Percentiles rank a stretch among this genome's conserved stretches.
phyloP scores from a whole-genome alignment of 2,113 vertebrate species.

The Oryzias melastigma region DNA sequence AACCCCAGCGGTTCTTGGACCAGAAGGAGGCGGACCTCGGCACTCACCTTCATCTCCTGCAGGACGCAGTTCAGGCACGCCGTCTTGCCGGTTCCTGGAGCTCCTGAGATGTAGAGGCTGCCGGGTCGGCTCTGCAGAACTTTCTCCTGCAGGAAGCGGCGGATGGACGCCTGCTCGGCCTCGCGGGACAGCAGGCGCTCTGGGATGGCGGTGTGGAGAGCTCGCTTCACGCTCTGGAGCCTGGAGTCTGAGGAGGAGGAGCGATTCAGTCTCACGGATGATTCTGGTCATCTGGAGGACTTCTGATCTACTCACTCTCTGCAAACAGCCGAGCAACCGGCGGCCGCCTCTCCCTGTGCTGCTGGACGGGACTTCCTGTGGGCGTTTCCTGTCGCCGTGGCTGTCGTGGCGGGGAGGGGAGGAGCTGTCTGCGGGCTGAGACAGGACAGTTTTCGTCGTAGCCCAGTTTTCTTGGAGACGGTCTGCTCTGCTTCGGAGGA shows the following conservation, averaged over 20 bases:
- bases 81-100: constrained; percentile 92
- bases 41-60: constrained; percentile 82
- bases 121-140: constrained; percentile 73
- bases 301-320: constrained; percentile 75
- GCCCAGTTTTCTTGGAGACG: constrained; percentile 72
- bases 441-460: constrained; percentile 73
- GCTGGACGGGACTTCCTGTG: constrained; percentile 4
- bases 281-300: not conserved
- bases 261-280: not conserved
- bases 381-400: constrained; percentile 62
- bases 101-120: constrained; percentile 93
- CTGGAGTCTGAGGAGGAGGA: constrained; percentile 72
- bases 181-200: constrained; percentile 85
- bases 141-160: constrained; percentile 81
- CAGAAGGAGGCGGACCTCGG: not conserved
- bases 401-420: not conserved
- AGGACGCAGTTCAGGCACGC: constrained; percentile 88
- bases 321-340: constrained; percentile 67
- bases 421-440: not conserved
- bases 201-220: constrained; percentile 85
- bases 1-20: not conserved
- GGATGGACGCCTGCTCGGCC: constrained; percentile 75
- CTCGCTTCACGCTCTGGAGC: constrained; percentile 85
- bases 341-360: constrained; percentile 14
- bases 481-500: constrained; percentile 83